Evolutionary conservation across 2,113 vertebrate genomes (phyloP).

Genomic region (Microcebus lehilahytsara): DNA sequence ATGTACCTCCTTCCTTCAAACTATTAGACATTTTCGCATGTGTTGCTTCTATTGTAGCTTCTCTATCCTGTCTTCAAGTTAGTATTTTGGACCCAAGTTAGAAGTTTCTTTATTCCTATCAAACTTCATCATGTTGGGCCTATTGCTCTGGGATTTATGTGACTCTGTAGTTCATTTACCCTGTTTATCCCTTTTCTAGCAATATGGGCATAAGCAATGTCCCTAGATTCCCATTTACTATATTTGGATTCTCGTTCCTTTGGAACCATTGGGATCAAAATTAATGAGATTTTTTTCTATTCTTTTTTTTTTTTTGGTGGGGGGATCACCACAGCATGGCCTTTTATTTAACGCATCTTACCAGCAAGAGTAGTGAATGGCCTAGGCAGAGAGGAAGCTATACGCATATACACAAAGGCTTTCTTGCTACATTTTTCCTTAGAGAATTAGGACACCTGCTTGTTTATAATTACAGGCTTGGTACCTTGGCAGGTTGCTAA

Average conservation of each 20-base stretch:
- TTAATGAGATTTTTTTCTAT: not conserved
- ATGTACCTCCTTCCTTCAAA: not conserved
- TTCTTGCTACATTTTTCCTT: conserved; percentile 16
- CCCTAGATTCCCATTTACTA: not conserved
- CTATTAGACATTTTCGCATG: not conserved
- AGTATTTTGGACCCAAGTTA: not conserved
- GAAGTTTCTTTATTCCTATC: not conserved
- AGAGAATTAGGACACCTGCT: conserved; percentile 28
- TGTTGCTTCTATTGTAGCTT: not conserved
- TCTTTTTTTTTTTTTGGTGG: not conserved
- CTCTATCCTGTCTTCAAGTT: not conserved
- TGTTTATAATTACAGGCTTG: conserved; percentile 51
- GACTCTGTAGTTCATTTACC: not conserved
- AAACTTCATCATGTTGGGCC: not conserved
- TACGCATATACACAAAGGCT: not conserved
- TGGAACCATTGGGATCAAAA: not conserved
- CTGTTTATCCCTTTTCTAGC: not conserved
- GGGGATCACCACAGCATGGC: not conserved
- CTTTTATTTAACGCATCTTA: not conserved
- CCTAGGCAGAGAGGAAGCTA: not conserved
- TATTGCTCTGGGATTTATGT: not conserved
- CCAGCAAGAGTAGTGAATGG: not conserved
- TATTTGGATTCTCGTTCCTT: not conserved
- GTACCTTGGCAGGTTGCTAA: conserved; percentile 46
- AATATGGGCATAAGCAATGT: not conserved